Evolutionary conservation across 2,113 vertebrate genomes (phyloP).

Genomic region (Pygoscelis adeliae): DNA sequence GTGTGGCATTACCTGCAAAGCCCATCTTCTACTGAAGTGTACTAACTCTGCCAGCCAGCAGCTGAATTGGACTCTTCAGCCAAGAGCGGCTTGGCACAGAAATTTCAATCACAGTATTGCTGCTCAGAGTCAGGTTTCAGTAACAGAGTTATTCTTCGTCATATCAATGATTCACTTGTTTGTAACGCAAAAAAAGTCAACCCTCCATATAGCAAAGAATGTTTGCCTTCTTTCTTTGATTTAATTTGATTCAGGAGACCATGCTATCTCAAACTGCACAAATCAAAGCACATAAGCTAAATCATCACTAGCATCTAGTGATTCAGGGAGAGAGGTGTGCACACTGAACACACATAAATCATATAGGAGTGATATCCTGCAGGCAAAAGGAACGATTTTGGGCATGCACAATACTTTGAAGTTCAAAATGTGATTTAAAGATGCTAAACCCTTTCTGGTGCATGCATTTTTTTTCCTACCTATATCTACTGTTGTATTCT

Average conservation of each 20-base stretch:
- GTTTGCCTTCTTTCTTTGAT: background rate
- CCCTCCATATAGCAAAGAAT: background rate
- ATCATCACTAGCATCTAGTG: background rate
- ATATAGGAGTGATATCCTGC: background rate
- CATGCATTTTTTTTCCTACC: background rate
- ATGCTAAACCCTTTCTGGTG: background rate
- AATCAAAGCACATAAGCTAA: conserved; percentile 20
- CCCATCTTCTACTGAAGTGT: background rate
- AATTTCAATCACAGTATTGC: background rate
- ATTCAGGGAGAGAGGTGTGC: background rate
- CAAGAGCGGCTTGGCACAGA: background rate
- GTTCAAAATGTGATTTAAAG: conserved; percentile 15
- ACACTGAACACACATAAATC: background rate
- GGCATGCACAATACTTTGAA: background rate
- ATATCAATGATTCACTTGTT: background rate
- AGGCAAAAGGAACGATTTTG: background rate
- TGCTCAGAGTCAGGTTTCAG: background rate
- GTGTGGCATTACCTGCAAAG: background rate
- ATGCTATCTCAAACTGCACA: background rate
- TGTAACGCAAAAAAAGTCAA: background rate
- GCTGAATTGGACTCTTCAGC: background rate
- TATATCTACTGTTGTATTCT: background rate
- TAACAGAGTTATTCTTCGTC: background rate
- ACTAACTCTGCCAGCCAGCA: background rate
- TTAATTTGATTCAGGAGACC: background rate